Evolutionary conservation across 2,113 vertebrate genomes (phyloP).

Genomic region (Gymnogyps californianus): DNA sequence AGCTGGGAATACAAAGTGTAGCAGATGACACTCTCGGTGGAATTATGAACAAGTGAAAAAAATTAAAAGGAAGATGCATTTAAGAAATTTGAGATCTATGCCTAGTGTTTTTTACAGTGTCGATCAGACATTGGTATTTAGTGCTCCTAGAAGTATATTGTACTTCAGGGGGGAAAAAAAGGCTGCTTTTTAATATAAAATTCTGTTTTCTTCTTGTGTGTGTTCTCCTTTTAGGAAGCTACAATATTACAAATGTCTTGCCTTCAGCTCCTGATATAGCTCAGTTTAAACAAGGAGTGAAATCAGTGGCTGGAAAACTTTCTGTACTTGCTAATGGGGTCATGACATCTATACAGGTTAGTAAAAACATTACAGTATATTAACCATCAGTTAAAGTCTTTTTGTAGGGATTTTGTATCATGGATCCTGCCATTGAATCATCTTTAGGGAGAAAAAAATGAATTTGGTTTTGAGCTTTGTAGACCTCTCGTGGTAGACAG

Average conservation of each 20-base stretch:
- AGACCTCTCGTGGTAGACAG: not conserved
- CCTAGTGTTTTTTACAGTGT: not conserved
- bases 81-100: not conserved
- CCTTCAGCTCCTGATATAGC: slow-evolving; percentile 90
- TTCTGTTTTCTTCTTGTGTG: not conserved
- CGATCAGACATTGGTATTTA: not conserved
- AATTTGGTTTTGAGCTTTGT: not conserved
- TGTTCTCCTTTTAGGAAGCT: slow-evolving; percentile 71
- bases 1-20: not conserved
- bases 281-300: slow-evolving; percentile 90
- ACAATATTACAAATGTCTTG: slow-evolving; percentile 84
- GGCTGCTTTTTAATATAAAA: not conserved
- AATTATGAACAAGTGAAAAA: not conserved
- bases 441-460: not conserved
- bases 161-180: not conserved
- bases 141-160: not conserved
- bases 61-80: not conserved
- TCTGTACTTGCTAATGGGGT: slow-evolving; percentile 95
- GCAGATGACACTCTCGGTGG: not conserved
- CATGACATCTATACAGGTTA: slow-evolving; percentile 92
- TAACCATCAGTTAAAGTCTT: not conserved
- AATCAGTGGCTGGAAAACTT: slow-evolving; percentile 90
- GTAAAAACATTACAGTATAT: not conserved
- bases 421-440: not conserved
- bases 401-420: not conserved